phyloP scores from a whole-genome alignment of 2,797 vertebrate genomes.

The Vespertilio murinus region DNA sequence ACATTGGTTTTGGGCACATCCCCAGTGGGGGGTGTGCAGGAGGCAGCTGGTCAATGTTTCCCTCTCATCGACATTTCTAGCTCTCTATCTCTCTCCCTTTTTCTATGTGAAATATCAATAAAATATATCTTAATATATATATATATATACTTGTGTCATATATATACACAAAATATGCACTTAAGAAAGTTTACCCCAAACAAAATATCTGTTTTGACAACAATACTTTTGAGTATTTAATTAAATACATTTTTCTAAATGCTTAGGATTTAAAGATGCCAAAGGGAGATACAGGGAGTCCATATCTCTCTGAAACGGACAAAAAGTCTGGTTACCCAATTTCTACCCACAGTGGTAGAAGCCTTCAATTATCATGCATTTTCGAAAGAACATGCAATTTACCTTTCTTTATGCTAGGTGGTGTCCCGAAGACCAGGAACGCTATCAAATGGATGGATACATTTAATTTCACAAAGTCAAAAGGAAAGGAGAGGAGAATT shows the following conservation, averaged over 20 bases:
- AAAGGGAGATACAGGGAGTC: background rate
- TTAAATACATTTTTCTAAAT: slow-evolving; percentile 20
- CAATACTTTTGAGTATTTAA: background rate
- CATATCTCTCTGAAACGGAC: background rate
- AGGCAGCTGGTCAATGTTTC: no score
- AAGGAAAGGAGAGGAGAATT: background rate
- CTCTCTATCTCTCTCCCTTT: no score
- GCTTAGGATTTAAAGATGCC: slow-evolving; percentile 1
- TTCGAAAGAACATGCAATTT: slow-evolving; percentile 34
- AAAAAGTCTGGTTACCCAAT: background rate
- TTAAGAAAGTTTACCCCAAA: slow-evolving; percentile 11
- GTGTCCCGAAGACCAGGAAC: background rate
- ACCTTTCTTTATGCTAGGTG: background rate
- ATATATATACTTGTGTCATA: background rate
- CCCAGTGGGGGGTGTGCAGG: no score
- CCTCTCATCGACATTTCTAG: no score
- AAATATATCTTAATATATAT: no score
- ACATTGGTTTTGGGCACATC: no score
- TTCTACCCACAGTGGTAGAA: background rate
- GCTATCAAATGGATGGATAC: background rate
- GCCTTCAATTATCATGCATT: background rate
- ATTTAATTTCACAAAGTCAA: slow-evolving; percentile 13
- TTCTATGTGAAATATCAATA: no score
- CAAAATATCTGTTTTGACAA: slow-evolving; percentile 2
- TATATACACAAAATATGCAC: background rate